Percentiles rank a stretch among this genome's conserved stretches.
Conservation (phyloP, 2,888 invertebrate genomes). For the Steromphala cineraria region DNA sequence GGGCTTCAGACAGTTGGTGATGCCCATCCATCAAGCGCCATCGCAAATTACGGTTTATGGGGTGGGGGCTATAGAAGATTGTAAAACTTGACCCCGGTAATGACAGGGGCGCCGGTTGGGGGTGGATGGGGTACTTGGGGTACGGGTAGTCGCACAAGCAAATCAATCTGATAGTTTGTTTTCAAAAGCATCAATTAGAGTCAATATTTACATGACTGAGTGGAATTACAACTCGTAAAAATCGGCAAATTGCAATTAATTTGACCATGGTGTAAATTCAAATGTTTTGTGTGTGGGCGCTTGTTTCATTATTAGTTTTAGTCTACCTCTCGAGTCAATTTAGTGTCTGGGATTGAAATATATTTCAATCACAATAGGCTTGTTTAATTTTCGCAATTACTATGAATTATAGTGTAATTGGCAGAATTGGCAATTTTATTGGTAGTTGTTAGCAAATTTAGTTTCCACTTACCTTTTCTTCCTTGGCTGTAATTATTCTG, state of each 20-base stretch:
- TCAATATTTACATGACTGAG: constrained; percentile 7
- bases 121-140: neutral
- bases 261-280: neutral
- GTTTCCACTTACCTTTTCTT: neutral
- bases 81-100: neutral
- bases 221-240: constrained; percentile 11
- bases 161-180: constrained; percentile 2
- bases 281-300: neutral
- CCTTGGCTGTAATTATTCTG: neutral
- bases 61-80: neutral
- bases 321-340: neutral
- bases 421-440: constrained; percentile 10
- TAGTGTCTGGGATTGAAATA: neutral
- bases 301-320: neutral
- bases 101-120: neutral
- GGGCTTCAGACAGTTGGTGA: neutral
- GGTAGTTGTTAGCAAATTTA: neutral
- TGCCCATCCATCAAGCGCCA: constrained; percentile 11
- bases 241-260: constrained; percentile 15
- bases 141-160: neutral
- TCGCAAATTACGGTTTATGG: constrained; percentile 13
- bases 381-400: too few species aligned
- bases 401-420: neutral
- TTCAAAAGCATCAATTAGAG: constrained; percentile 15
- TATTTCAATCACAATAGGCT: neutral